Evolutionary conservation across 2,797 vertebrate genomes (phyloP), one percentile per base, ranked within the genome.

Genomic region (Acestrorhynchus altus): DNA sequence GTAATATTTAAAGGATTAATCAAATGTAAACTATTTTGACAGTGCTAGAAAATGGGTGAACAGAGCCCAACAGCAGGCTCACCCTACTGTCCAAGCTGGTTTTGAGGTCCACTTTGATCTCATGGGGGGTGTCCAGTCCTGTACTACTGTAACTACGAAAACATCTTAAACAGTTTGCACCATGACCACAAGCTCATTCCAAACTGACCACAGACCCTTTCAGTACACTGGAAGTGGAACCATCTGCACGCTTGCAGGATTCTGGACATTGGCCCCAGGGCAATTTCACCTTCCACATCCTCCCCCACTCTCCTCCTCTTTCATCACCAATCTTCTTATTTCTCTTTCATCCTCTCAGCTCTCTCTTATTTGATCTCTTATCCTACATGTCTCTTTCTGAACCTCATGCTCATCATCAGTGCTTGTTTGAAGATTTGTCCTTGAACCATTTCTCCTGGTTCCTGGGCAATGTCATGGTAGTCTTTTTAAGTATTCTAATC

Each of bases 91-190:
- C 72, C 24, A 65, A 52, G 54, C 24, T 65, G 51, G 67, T 76
- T 79, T 68, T 73, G 40, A 57, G 8, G 66, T 56, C 49, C 66
- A 60, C 68, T 79, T 83, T 76, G 68, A 76, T 76, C 63, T 64
- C 56, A 57, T 35, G 22, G 35, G 35, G 54, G 70, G 51, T 20
- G 18, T 74, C 22, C n/a, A 42, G 47, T 22, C 16, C 66, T 24
- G 28, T 59, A 78, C n/a, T 35, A 11, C 57, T 44, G 67, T 76
- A 66, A 65, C 63, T 60, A 76, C 64, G 63, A 68, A 60, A 79
- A 82, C 61, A 57, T 24, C 65, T 71, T 28, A 79, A 75, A 72
- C 59, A 57, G 31, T 26, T 31, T 47, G 22, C 44, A 47, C 49
- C 57, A 47, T 42, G 71, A 79, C 72, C 61, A 72, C 77, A 63